Base-by-base conservation (phyloP, 2,888 invertebrate species). In the Melanostoma mellinum region DNA sequence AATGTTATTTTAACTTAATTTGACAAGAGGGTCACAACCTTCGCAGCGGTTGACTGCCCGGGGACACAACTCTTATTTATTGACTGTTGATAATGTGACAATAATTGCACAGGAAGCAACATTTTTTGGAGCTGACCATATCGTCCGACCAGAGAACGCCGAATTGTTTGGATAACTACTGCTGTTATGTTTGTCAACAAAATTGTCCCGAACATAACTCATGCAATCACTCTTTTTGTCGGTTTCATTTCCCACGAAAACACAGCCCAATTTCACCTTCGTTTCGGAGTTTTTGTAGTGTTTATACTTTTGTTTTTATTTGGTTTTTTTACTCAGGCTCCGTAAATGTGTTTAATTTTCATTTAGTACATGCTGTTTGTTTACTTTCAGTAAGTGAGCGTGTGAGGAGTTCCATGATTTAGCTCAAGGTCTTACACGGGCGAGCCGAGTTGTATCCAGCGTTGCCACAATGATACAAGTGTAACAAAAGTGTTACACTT, bases 61-160 rank as follows among this genome's bases (percentile, higher is more conserved):
- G 20, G 67, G 53, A 35, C 52, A 61, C 44, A 72, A 32, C 58
- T 42, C 38, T 76, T 76, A 55, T 81, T 76, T 72, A 81, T 71
- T 46, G 74, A 71, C 80, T 75, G 65, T 60, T 60, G 69, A 81
- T 81, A 81, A 69, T 76, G 67, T 75, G 60, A 75, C 76, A 81
- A 81, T 76, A 81, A 81, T 81, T 76, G 72, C 72, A 58, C 82
- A 72, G 72, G 50, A 77, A 77, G 60, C 58, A 72, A 48, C 72
- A 44, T 69, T 71, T 1, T 53, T 52, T 65, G 53, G 9, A 5
- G 38, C 40, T 40, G 48, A 60, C 44, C 72, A 67, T 50, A 6
- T 36, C 4, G 33, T n/a, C 10, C 35, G 44, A 35, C 44, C n/a
- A 10, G 6, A 10, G n/a, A n/a, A 36, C 6, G 67, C 50, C 50